Evolutionary conservation across 2,888 invertebrate genomes (phyloP), one percentile per base, ranked within the genome.

Genomic region (Baronia brevicornis): DNA sequence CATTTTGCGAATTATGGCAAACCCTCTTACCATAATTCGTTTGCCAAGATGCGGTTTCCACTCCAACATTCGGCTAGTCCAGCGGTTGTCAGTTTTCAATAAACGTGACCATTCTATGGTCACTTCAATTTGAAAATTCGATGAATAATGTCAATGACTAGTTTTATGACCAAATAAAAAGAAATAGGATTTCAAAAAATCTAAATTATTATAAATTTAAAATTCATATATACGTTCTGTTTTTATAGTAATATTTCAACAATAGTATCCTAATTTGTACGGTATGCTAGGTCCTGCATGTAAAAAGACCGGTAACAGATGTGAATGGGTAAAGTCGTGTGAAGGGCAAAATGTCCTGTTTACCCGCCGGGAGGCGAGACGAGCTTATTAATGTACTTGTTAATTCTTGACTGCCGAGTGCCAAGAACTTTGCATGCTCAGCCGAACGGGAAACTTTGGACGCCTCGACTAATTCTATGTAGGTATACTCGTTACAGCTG

Each of bases 371-470:
- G 48, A 43, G 28, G 34, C 33, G 39, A 28, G 39, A 35, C 30
- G 29, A 42, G 36, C 27, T 28, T 36, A 36, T 57, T 57, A 60
- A 57, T 54, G 54, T 50, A 44, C 43, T 46, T 46, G 55, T 53
- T 62, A 60, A 61, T 63, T 55, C 48, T 37, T 41, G 38, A 46
- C 48, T 40, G 29, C 29, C 30, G 11, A 41, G 38, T 26, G 28
- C 28, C 32, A 12, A 30, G 10, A 49, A 50, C 44, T 49, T 49
- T 34, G 39, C 27, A 31, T 41, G 36, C 35, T 29, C 14, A 6
- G 28, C 20, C 15, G 26, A 25, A 33, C 20, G 13, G 19, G 34
- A 35, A 33, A 38, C 27, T 38, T 38, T 23, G 33, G 28, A 15
- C 22, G 15, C 26, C 27, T 21, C 18, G 23, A 29, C 29, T 35